Base-by-base conservation (phyloP, 2,888 invertebrate species). In the Lochmaea capreae region DNA sequence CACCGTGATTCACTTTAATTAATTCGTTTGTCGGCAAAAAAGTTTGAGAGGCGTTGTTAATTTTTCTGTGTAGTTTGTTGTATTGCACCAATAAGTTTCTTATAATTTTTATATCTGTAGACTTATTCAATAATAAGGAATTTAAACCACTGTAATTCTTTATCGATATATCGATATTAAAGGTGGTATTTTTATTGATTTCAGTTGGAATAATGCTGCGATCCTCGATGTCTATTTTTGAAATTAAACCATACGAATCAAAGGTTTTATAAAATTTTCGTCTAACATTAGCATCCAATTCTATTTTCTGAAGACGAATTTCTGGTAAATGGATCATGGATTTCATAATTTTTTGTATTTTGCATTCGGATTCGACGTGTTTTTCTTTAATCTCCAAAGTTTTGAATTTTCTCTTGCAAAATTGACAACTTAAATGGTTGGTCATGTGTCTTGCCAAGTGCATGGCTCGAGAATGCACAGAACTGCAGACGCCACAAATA, bases 341-440 rank as follows among this genome's bases (percentile, higher is more conserved):
- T 16, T 77, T 77, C 59, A 79, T 80, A 2, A 22, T 26, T 42
- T 62, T 70, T 26, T 52, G 54, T 12, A 81, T 72, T 16, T 66
- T 11, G 66, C 83, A 83, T 10, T 16, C 33, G 18, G 67, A 65
- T n/a, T 77, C 68, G 9, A 80, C 46, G 65, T 83, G 83, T 14
- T 77, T 59, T 10, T 76, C 65, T 57, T 81, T 80, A 14, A 42
- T 39, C 6, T 74, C 75, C 43, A 81, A 65, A 0, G 78, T 75
- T 58, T 71, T 74, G 71, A 82, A 82, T 57, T 66, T 72, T 6
- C 43, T 39, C 61, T 77, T 82, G 61, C 83, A 83, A 65, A 83
- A 81, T 43, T 78, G 80, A 66, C 83, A 83, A 22, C 73, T 74
- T 62, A 78, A 78, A 67, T 83, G 83, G 52, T 71, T 78, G 4